Evolutionary conservation across 2,113 vertebrate genomes (phyloP).

Genomic region (Chlamydotis undulata): DNA sequence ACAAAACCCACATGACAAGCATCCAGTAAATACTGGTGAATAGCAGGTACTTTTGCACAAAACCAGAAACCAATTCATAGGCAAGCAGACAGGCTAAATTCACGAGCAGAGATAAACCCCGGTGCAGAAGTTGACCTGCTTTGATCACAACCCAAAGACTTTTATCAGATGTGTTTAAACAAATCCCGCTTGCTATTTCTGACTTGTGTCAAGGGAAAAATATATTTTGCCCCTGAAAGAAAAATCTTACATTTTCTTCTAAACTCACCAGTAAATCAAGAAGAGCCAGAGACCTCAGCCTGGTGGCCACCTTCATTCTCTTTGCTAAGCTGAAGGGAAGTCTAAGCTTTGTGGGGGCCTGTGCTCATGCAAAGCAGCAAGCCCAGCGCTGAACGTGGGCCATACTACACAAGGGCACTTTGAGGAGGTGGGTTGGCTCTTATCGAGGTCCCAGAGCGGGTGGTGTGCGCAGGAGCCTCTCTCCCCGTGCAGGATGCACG

Average conservation of each 20-base stretch:
- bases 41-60: not conserved
- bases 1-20: not conserved
- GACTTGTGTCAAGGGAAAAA: constrained; percentile 8
- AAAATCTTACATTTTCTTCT: not conserved
- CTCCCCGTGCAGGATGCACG: rapidly evolving
- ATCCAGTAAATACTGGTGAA: not conserved
- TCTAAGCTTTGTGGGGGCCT: not conserved
- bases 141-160: constrained; percentile 1
- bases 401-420: not conserved
- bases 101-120: not conserved
- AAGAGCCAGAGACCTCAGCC: not conserved
- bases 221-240: not conserved
- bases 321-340: not conserved
- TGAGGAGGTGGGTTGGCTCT: not conserved
- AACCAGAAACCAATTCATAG: not conserved
- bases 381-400: not conserved
- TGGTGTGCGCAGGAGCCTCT: not conserved
- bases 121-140: not conserved
- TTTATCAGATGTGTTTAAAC: constrained; percentile 20
- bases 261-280: constrained; percentile 22
- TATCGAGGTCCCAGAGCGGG: not conserved
- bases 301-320: not conserved
- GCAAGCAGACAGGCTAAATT: not conserved
- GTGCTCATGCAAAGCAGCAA: not conserved
- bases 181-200: constrained; percentile 5